These are phyloP conservation scores for Cichlasoma orientale DNA, from an alignment of 2,797 vertebrate genomes.

Conservation along the genomic window DNA sequence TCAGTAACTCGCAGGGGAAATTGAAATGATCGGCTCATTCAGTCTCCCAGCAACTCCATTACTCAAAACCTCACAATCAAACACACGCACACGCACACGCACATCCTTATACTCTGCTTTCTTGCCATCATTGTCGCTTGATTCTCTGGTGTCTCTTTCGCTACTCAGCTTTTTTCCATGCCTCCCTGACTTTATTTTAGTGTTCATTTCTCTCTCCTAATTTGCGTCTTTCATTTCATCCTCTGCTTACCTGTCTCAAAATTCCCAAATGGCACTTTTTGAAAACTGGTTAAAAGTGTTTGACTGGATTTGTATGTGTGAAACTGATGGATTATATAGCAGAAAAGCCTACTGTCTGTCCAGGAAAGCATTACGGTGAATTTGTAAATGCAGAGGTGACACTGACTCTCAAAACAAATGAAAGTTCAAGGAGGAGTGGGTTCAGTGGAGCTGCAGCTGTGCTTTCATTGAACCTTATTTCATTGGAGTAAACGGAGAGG, in stretches of 20 bases:
- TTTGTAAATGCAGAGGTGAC: constrained; percentile 42
- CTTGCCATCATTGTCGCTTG: constrained; percentile 30
- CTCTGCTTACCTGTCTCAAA: constrained; percentile 8
- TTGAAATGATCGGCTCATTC: constrained; percentile 63
- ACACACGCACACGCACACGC: constrained; percentile 7
- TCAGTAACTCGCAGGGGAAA: constrained; percentile 60
- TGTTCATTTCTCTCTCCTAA: neutral
- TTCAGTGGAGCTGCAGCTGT: neutral
- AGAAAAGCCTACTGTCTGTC: constrained; percentile 18
- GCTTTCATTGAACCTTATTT: constrained; percentile 19
- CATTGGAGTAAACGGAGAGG: constrained; percentile 10
- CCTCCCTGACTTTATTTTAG: constrained; percentile 16
- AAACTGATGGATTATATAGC: neutral
- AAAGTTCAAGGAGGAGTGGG: constrained; percentile 3
- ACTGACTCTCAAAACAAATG: constrained; percentile 23
- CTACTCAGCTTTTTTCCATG: constrained; percentile 13
- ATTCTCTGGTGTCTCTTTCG: constrained; percentile 21
- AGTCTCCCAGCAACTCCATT: constrained; percentile 56
- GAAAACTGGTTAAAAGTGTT: constrained; percentile 24
- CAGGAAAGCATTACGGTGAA: constrained; percentile 22
- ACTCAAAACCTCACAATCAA: constrained; percentile 30
- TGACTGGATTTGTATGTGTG: constrained; percentile 16
- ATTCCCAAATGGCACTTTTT: constrained; percentile 18
- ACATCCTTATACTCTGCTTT: constrained; percentile 11
- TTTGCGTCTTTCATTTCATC: neutral